Evolutionary conservation across 2,888 invertebrate species (phyloP).

Genomic region (Leptinotarsa tumamoca): DNA sequence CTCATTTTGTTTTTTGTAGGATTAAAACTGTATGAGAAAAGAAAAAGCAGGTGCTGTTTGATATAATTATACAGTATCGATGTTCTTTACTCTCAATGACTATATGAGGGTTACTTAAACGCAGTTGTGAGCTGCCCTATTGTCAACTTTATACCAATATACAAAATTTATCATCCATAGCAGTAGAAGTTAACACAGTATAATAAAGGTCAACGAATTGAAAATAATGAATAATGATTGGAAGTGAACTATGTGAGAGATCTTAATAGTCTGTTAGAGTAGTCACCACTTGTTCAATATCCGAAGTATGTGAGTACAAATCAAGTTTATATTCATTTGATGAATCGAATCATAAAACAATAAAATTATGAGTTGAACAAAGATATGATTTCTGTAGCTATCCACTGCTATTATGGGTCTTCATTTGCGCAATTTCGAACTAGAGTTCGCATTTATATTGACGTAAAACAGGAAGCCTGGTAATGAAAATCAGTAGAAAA

Average conservation of each 20-base stretch:
- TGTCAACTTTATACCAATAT: not conserved
- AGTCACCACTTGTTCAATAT: slow-evolving; percentile 5
- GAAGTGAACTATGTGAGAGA: not conserved
- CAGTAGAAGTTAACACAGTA: not conserved
- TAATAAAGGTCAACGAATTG: slow-evolving; percentile 10
- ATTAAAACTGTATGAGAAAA: no score
- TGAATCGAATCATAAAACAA: not conserved
- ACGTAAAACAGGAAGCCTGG: no score
- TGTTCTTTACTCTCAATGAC: no score
- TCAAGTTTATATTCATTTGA: slow-evolving; percentile 3
- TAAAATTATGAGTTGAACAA: not conserved
- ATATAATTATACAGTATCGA: no score
- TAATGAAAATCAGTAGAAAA: no score
- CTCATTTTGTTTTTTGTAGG: no score
- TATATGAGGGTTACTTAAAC: not conserved
- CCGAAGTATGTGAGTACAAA: slow-evolving; percentile 1
- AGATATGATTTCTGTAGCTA: no score
- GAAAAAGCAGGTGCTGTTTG: no score
- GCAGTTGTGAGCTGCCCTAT: not conserved
- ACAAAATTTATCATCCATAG: not conserved
- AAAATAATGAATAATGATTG: slow-evolving; percentile 4
- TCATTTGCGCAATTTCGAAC: no score
- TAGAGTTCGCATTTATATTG: no score
- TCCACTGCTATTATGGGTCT: no score
- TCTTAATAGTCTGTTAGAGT: not conserved